Percentiles rank a stretch among this genome's conserved stretches.
phyloP scores from a whole-genome alignment of 2,888 invertebrate genomes.

The Gari tellinella region DNA sequence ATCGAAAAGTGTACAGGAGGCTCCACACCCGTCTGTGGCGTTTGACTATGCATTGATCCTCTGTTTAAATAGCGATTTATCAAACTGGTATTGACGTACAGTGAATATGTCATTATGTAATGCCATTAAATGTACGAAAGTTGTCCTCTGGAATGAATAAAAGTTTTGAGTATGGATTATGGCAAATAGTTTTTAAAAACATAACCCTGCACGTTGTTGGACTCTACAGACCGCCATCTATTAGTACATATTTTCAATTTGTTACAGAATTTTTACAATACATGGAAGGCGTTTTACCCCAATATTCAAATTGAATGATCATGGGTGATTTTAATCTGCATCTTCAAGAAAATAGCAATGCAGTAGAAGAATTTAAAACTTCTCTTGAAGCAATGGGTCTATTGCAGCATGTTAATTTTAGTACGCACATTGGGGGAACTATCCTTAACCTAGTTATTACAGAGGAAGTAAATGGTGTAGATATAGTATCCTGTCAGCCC shows the following conservation, averaged over 20 bases:
- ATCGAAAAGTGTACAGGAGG: too few species aligned
- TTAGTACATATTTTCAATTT: not conserved
- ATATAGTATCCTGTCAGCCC: too few species aligned
- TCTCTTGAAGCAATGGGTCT: conserved; percentile 11
- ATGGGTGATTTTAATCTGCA: conserved; percentile 44
- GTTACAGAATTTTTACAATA: not conserved
- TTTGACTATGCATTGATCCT: too few species aligned
- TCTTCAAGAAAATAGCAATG: conserved; percentile 12
- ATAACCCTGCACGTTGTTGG: not conserved
- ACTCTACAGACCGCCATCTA: not conserved
- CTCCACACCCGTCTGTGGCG: too few species aligned
- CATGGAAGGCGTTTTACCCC: conserved; percentile 11
- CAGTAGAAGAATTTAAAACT: conserved; percentile 10
- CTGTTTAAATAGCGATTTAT: too few species aligned
- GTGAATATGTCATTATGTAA: too few species aligned
- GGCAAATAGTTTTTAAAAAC: not conserved
- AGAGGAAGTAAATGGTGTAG: not conserved
- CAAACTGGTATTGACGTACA: too few species aligned
- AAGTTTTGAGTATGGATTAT: not conserved
- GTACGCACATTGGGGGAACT: conserved; percentile 11
- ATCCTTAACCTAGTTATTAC: conserved; percentile 22
- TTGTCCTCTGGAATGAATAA: not conserved
- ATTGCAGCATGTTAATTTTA: conserved; percentile 18
- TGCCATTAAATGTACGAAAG: not conserved
- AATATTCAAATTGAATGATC: conserved; percentile 27